phyloP scores from a whole-genome alignment of 2,113 vertebrate genomes.

The Podiceps cristatus region DNA sequence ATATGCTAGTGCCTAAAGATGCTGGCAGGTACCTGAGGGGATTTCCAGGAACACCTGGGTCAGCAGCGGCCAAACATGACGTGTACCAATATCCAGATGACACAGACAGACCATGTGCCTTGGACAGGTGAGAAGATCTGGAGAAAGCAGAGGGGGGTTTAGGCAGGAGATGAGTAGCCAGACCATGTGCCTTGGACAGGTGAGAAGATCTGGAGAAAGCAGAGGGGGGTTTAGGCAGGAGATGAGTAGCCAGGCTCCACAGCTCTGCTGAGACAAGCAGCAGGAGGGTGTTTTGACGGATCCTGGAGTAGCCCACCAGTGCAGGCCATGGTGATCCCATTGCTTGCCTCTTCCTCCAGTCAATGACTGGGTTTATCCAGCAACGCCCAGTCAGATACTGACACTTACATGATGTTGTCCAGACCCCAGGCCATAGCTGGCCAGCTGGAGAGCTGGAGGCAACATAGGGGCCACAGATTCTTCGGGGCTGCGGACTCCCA shows the following conservation, averaged over 20 bases:
- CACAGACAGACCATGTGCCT: not conserved
- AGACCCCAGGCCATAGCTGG: not conserved
- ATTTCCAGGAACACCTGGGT: not conserved
- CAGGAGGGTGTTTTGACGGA: not conserved
- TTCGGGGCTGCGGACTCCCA: not conserved
- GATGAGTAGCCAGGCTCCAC: not conserved
- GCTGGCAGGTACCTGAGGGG: not conserved
- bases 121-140: not conserved
- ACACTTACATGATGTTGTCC: not conserved
- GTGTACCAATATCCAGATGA: not conserved
- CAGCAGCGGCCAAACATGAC: not conserved
- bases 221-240: not conserved
- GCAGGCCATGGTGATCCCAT: not conserved
- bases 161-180: not conserved
- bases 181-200: not conserved
- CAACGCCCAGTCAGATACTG: not conserved
- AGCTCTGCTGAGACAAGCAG: not conserved
- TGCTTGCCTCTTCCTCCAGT: not conserved
- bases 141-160: not conserved
- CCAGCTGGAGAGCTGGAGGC: not conserved
- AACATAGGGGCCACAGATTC: not conserved
- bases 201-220: not conserved
- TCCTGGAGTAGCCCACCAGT: not conserved
- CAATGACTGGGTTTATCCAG: not conserved
- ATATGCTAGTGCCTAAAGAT: not conserved